phyloP scores from a whole-genome alignment of 2,113 vertebrate species.

The Campylorhamphus procurvoides region DNA sequence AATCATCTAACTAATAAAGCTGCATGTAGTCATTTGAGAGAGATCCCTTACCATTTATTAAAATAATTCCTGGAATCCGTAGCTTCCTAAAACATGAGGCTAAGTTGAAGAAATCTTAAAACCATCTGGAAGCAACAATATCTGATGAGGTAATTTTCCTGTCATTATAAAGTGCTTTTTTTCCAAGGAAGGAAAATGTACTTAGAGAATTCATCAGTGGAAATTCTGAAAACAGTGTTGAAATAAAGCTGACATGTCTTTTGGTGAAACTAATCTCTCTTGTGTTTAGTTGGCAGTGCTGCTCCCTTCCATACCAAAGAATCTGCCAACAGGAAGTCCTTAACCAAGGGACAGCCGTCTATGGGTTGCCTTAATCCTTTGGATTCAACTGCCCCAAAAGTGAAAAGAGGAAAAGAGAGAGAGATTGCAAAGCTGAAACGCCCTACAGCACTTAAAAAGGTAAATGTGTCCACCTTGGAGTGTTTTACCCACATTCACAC shows the following conservation, averaged over 20 bases:
- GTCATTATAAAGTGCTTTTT: conserved; percentile 6
- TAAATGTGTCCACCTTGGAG: neutral
- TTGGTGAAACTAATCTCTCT: conserved; percentile 35
- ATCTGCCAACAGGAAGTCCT: conserved; percentile 74
- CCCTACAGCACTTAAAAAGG: conserved; percentile 98
- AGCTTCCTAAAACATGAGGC: conserved; percentile 10
- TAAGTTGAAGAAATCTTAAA: conserved; percentile 29
- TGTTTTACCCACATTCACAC: neutral
- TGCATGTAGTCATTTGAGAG: neutral
- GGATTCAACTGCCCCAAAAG: conserved; percentile 89
- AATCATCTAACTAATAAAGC: neutral
- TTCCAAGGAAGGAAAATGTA: conserved; percentile 32
- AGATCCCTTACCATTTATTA: neutral
- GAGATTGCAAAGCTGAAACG: conserved; percentile 95
- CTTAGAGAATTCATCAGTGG: conserved; percentile 33
- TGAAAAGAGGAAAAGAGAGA: conserved; percentile 94
- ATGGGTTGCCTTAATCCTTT: conserved; percentile 86
- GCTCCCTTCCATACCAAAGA: conserved; percentile 87
- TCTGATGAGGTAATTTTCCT: conserved; percentile 39
- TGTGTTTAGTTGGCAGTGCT: conserved; percentile 86
- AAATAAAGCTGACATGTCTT: conserved; percentile 8
- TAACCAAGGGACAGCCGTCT: conserved; percentile 80
- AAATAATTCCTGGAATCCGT: neutral
- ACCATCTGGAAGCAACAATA: conserved; percentile 39
- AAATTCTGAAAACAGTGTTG: conserved; percentile 34